A percentile compares a stretch with the other conserved stretches of the same genome.
phyloP scores from a whole-genome alignment of 2,888 invertebrate species.

The Zaprionus lineosus region DNA sequence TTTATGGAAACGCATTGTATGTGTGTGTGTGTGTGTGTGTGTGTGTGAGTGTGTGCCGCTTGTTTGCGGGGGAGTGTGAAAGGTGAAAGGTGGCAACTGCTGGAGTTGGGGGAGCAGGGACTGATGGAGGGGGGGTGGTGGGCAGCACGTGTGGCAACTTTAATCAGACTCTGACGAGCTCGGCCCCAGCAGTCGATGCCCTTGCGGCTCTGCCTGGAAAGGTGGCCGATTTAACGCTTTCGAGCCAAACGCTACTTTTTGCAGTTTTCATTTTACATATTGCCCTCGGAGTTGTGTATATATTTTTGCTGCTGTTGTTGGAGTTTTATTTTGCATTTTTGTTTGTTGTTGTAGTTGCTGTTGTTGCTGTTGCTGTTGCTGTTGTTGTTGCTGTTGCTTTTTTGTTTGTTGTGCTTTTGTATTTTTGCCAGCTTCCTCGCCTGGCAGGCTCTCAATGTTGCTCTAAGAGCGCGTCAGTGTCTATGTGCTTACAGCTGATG shows the following conservation, averaged over 20 bases:
- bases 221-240: constrained; percentile 47
- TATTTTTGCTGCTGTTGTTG: no score
- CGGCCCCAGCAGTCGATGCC: constrained; percentile 38
- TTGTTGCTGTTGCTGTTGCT: constrained; percentile 45
- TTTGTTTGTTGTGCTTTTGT: constrained; percentile 51
- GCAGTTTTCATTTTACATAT: constrained; percentile 73
- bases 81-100: no score
- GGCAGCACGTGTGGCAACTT: constrained; percentile 32
- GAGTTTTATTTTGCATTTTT: constrained; percentile 28
- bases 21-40: neutral
- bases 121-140: neutral
- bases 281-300: constrained; percentile 73
- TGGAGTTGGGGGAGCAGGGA: no score
- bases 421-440: constrained; percentile 56
- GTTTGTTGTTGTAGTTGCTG: constrained; percentile 42
- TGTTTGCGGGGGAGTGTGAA: no score
- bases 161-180: constrained; percentile 36
- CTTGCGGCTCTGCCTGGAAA: constrained; percentile 26
- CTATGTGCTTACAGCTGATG: constrained; percentile 45
- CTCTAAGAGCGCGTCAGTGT: constrained; percentile 42
- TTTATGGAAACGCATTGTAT: constrained; percentile 1
- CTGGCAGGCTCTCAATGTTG: constrained; percentile 39
- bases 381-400: constrained; percentile 1
- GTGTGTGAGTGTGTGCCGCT: no score
- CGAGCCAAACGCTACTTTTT: constrained; percentile 37